Conservation (phyloP, 2,888 invertebrate genomes). For the Polyploca ridens region DNA sequence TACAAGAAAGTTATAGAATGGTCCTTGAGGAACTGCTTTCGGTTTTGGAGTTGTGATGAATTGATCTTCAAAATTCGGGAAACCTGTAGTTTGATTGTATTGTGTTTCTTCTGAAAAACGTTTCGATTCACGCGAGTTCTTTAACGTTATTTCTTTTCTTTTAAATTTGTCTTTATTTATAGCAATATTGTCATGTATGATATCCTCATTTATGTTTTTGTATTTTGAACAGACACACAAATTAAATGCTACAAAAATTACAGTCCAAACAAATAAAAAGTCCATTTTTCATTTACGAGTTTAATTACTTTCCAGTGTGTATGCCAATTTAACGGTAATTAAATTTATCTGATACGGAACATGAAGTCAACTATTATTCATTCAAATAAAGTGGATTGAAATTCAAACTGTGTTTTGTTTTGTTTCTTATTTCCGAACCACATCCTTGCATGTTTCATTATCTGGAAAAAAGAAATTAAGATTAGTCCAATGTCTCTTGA, state of each 20-base stretch:
- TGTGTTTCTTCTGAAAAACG: not conserved
- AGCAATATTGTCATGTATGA: not conserved
- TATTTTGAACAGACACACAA: not conserved
- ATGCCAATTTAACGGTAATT: not conserved
- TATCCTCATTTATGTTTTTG: not conserved
- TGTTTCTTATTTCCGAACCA: constrained; percentile 59
- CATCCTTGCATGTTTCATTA: constrained; percentile 46
- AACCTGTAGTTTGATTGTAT: not conserved
- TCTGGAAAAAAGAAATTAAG: constrained; percentile 46
- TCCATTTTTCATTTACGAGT: not conserved
- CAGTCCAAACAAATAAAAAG: not conserved
- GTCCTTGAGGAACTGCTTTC: constrained; percentile 44
- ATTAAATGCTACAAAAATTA: not conserved
- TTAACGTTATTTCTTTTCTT: not conserved
- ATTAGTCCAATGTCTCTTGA: not conserved
- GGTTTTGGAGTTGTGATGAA: constrained; percentile 19
- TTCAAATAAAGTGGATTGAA: constrained; percentile 27
- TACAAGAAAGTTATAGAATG: constrained; percentile 56
- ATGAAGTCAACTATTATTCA: not conserved
- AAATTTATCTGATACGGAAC: not conserved
- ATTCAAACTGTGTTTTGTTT: constrained; percentile 43
- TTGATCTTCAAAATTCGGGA: not conserved
- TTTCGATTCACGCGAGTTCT: not conserved
- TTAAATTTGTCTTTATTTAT: not conserved
- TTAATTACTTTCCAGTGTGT: not conserved